phyloP scores from a whole-genome alignment of 2,888 invertebrate genomes.

The Magallana nippona region DNA sequence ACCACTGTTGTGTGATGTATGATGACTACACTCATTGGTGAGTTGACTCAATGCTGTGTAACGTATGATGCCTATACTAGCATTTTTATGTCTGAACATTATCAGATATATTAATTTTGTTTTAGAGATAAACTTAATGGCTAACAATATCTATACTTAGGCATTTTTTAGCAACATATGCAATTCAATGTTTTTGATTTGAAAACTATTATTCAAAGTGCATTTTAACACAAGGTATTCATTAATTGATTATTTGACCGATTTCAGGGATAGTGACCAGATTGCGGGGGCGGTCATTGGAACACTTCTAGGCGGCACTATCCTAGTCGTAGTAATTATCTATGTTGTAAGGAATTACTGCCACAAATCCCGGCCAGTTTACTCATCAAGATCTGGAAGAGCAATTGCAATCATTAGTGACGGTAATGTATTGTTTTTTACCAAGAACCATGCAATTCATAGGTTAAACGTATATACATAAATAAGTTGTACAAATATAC shows the following conservation, averaged over 20 bases:
- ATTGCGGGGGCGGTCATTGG: conserved; percentile 2
- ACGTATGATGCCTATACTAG: neutral
- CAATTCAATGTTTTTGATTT: too few relatives aligned
- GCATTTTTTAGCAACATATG: too few relatives aligned
- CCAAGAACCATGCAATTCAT: too few relatives aligned
- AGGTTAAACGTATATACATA: too few relatives aligned
- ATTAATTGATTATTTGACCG: neutral
- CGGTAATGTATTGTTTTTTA: neutral
- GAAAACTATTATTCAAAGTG: too few relatives aligned
- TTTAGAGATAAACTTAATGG: too few relatives aligned
- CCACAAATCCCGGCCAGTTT: neutral
- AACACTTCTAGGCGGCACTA: neutral
- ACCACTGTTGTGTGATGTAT: neutral
- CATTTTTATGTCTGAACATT: too few relatives aligned
- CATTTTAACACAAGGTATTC: neutral
- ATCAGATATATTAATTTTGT: too few relatives aligned
- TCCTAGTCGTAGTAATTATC: neutral
- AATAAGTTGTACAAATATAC: too few relatives aligned
- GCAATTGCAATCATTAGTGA: neutral
- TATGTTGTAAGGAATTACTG: conserved; percentile 14
- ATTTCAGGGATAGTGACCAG: conserved; percentile 9
- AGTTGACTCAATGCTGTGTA: neutral
- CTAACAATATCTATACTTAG: too few relatives aligned
- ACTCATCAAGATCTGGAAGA: neutral
- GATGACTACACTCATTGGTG: conserved; percentile 4